Base-by-base conservation (phyloP, 2,888 invertebrate genomes). In the Danaus chrysippus region DNA sequence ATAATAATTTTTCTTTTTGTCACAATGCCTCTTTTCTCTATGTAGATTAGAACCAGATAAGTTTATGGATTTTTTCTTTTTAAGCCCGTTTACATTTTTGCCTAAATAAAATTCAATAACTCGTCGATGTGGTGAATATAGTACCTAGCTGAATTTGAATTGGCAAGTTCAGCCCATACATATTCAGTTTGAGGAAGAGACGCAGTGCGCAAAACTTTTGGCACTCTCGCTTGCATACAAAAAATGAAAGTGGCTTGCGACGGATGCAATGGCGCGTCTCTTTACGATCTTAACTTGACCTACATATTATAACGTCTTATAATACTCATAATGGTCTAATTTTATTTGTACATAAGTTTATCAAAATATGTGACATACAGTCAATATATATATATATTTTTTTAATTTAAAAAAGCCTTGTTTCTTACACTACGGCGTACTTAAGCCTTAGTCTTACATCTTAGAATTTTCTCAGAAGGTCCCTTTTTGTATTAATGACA, bases 161-260 rank as follows among this genome's bases (percentile, higher is more conserved):
- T 87, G 86, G 85, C 87, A 87, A 87, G 81, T 84, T 78, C 73
- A 73, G 69, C 70, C 81, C 83, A 87, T 87, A 87, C 86, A 89
- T 87, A 88, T 88, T 87, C 86, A 88, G 81, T 72, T 71, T 68
- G 71, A 70, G 69, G 70, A 67, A 77, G 78, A 79, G 84, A 84
- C 90, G 90, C 90, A 90, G 77, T 91, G 90, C 90, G 90, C 84
- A 86, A 90, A 88, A 87, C 75, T 89, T 89, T 88, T 90, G 90
- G 90, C 90, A 89, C 88, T 86, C 87, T 83, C 84, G 78, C 86
- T 87, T 87, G 85, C 86, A 87, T 83, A 80, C 82, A 87, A 90
- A 88, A 89, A 89, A 85, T 82, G 86, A 87, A 86, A 88, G 87
- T 87, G 82, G 73, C 73, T 70, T 72, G 68, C 73, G 70, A 70